Evolutionary conservation across 2,888 invertebrate genomes (phyloP), one percentile per base, ranked within the genome.

Genomic region (Seladonia tumulorum): DNA sequence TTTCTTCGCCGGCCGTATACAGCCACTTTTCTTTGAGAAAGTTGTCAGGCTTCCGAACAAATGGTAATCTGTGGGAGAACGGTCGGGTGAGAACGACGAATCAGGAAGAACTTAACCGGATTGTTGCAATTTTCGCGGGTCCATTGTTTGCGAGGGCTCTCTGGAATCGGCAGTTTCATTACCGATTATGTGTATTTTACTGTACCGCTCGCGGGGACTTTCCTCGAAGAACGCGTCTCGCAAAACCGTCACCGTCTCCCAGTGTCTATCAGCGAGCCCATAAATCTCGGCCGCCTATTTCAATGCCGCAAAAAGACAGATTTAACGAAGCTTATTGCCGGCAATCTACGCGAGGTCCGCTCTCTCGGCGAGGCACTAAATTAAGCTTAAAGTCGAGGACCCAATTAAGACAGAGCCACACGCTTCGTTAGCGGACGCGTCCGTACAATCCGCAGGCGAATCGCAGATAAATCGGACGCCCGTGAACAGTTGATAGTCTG

Each of bases 371-470:
- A 80, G 35, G 42, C 25, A 16, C 66, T 18, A 45, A 74, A 80
- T 82, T 82, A 79, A 35, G 47, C 22, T 68, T 5, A 71, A 71
- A 81, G 75, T 63, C 60, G 75, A n/a, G 60, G 70, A 81, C 47
- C 18, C 82, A 75, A 75, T 81, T 75, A 82, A 35, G 35, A 25
- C 53, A 5, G 45, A 42, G 73, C n/a, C n/a, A 79, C 60, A 39
- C 74, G 63, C 25, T 49, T 63, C 49, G 29, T 82, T 60, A n/a
- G 60, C 39, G 18, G 35, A 14, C 47, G 72, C 22, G 39, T 66
- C 47, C 47, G 18, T 14, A 16, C 22, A 42, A 70, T 53, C 74
- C 2, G 29, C 68, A 14, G 42, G n/a, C 35, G 12, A 25, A 66
- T 42, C 42, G 18, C 8, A 0, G n/a, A 68, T 57, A 47, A 49